Percentiles rank a stretch among this genome's conserved stretches.
Conservation (phyloP, 2,797 vertebrate genomes). For the Mus caroli region DNA sequence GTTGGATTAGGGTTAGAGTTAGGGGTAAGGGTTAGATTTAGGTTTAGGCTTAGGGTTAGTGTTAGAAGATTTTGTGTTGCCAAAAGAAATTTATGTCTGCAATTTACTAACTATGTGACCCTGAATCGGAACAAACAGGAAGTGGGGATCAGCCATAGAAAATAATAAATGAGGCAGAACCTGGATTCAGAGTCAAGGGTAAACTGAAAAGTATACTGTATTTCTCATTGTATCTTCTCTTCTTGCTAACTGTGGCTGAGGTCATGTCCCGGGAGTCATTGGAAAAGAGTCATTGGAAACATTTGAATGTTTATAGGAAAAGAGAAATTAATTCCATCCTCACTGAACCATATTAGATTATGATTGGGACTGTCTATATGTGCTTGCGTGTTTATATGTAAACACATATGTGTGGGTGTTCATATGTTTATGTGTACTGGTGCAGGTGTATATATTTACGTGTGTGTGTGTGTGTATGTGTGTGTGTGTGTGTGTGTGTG, state of each 20-base stretch:
- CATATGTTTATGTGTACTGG: not conserved
- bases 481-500: no score
- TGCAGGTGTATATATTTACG: not conserved
- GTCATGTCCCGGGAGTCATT: no score
- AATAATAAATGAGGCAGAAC: not conserved
- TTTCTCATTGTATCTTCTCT: not conserved
- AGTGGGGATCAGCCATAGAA: no score
- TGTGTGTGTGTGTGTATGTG: no score
- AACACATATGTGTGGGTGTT: no score
- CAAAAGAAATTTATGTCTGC: not conserved
- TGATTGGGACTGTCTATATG: no score
- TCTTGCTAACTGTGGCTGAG: not conserved
- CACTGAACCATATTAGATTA: not conserved
- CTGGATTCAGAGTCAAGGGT: not conserved
- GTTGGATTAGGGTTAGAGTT: no score
- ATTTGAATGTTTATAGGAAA: not conserved
- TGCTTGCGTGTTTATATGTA: not conserved
- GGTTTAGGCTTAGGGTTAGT: no score
- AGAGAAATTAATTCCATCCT: not conserved
- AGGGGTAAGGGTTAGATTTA: no score
- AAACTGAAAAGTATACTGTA: not conserved
- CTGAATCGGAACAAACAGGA: not conserved
- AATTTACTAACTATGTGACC: not conserved
- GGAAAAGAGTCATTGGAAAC: not conserved
- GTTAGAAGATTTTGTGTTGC: not conserved